Evolutionary conservation across 2,113 vertebrate genomes (phyloP), one percentile per base, ranked within the genome.

Genomic region (Maccullochella peelii): DNA sequence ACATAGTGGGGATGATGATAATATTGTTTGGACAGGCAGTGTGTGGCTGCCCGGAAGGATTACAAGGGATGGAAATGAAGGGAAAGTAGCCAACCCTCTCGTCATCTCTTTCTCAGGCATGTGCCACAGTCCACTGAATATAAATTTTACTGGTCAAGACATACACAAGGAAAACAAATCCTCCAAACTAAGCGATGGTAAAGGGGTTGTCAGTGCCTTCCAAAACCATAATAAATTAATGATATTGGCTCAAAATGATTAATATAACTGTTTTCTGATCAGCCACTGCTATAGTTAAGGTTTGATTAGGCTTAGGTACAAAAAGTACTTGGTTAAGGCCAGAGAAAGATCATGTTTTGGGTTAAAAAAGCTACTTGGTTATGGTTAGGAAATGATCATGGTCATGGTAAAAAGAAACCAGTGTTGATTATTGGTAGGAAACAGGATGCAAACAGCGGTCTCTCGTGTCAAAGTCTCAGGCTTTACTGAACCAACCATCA

Each of bases 21-120:
- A 80, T 33, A 42, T 84, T 85, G 87, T 88, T 88, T 90, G 71
- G 84, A 88, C 77, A 69, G 76, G 80, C 80, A 42, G 61, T 50
- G 61, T 50, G 65, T 9, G 44, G 62, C 68, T 83, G 80, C 55
- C 57, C 8, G 25, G 76, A 80, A 74, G 70, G 40, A 44, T 76
- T 38, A 62, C 4, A 14, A 82, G 16, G 18, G 27, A 73, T 73
- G 21, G 71, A 76, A 87, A 74, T 30, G 20, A 68, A 82, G 59
- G 58, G 30, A 71, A 44, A 67, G 44, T 12, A 20, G 59, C 69
- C 66, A 86, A 70, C 25, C 69, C 36, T 80, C 49, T 79, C 10
- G 0, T 80, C 81, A 69, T 80, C 15, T 27, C 76, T 63, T 38
- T 86, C 21, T 79, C 76, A 0, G 23, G 36, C 44, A 49, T 65